phyloP scores from a whole-genome alignment of 2,888 invertebrate genomes.

The Nebria brevicollis region DNA sequence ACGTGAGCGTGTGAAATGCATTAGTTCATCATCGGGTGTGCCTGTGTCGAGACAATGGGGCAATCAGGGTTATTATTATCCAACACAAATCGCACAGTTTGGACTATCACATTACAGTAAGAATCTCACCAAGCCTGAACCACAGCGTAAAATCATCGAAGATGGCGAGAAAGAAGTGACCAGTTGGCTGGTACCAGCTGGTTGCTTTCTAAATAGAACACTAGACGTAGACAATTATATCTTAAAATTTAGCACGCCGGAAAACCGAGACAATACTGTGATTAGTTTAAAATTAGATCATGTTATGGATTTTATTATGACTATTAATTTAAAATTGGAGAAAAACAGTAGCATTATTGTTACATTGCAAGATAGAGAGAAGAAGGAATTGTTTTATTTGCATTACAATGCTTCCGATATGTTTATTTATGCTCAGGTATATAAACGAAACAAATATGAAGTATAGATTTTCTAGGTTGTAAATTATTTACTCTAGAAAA shows the following conservation, averaged over 20 bases:
- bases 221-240: conserved; percentile 73
- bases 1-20: conserved; percentile 94
- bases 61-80: conserved; percentile 94
- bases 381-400: conserved; percentile 79
- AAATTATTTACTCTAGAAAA: conserved; percentile 11
- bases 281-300: conserved; percentile 76
- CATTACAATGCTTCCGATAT: conserved; percentile 84
- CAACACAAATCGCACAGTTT: conserved; percentile 98
- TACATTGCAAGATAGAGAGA: conserved; percentile 80
- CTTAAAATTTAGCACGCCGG: conserved; percentile 78
- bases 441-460: no score
- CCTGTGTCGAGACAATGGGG: conserved; percentile 99
- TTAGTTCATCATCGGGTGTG: conserved; percentile 92
- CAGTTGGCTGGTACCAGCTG: conserved; percentile 80
- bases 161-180: conserved; percentile 76
- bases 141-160: conserved; percentile 77
- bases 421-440: conserved; percentile 77
- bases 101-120: conserved; percentile 98
- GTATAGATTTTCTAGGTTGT: not conserved
- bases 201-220: conserved; percentile 72
- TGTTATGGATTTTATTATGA: conserved; percentile 79
- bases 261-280: conserved; percentile 71
- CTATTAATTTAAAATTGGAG: conserved; percentile 75
- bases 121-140: conserved; percentile 86
- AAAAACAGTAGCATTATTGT: conserved; percentile 86